Base-by-base conservation (phyloP, 2,797 vertebrate genomes). In the Dallia pectoralis region DNA sequence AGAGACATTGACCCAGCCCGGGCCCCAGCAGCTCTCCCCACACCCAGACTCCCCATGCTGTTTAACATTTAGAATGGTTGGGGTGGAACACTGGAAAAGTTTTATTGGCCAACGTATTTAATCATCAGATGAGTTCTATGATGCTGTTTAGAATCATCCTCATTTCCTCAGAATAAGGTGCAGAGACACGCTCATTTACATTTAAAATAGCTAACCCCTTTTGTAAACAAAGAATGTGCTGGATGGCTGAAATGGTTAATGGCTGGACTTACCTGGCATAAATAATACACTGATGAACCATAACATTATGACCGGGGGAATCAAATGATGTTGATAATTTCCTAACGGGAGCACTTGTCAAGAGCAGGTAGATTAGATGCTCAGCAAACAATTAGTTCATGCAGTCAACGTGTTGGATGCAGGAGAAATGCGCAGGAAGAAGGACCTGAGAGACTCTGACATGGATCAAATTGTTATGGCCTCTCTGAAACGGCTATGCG, bases 1-100 rank as follows among this genome's bases (percentile, higher is more conserved):
- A 75, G 51, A 74, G 68, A 66, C 74, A 82, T 83, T 67, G 76
- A 81, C 74, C 66, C 56, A 47, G 33, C 40, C 40, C 40, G 14
- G 14, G 40, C 15, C 59, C 47, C 53, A 15, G 15, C 53, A 71
- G 29, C 62, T 32, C 66, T 30, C 19, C 56, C 40, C 40, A 71
- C 36, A 32, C 71, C 51, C 68, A 74, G 69, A 53, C 69, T 62
- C 33, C 53, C 40, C 33, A 71, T 32, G 59, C 51, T 51, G 63
- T 69, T 73, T 44, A 74, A 36, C 76, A 74, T 72, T 70, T 75
- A 74, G 51, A 68, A 48, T 74, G 76, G 74, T 73, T 59, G 11
- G 5, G 3, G 62, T 67, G 44, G 75, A 69, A 67, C 70, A 71
- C 22, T 4, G 11, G 53, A 59, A 59, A 59, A 59, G 9, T 25